Percentiles rank a stretch among this genome's conserved stretches.
Conservation (phyloP, 2,888 invertebrate genomes). For the Acutogordius australiensis region DNA sequence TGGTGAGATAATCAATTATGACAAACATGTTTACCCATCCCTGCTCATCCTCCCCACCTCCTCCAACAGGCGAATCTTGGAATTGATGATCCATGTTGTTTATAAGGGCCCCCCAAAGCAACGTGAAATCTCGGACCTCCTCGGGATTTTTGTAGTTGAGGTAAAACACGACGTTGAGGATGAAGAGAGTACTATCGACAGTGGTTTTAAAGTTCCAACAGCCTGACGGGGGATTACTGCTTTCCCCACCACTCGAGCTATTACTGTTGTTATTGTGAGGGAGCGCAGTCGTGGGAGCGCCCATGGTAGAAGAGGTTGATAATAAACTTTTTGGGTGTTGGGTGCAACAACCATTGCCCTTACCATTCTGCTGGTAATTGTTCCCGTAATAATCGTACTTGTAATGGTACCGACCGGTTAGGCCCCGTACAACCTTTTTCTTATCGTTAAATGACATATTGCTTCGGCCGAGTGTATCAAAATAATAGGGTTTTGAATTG, state of each 20-base stretch:
- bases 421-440: background rate
- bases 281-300: background rate
- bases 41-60: too few species aligned
- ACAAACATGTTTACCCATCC: too few species aligned
- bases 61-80: too few species aligned
- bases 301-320: background rate
- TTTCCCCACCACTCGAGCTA: too few species aligned
- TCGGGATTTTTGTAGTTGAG: too few species aligned
- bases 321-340: too few species aligned
- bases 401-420: background rate
- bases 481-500: background rate
- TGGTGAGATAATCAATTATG: background rate
- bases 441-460: background rate
- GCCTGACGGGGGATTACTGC: too few species aligned
- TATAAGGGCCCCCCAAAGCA: too few species aligned
- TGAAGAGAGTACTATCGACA: background rate
- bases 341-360: background rate
- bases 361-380: background rate
- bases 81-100: too few species aligned
- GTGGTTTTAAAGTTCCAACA: background rate
- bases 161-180: background rate
- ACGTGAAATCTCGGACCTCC: too few species aligned
- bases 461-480: too few species aligned
- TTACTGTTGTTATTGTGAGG: too few species aligned
- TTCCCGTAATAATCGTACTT: background rate